phyloP scores from a whole-genome alignment of 2,888 invertebrate genomes.

The Eugnorisma glareosa region DNA sequence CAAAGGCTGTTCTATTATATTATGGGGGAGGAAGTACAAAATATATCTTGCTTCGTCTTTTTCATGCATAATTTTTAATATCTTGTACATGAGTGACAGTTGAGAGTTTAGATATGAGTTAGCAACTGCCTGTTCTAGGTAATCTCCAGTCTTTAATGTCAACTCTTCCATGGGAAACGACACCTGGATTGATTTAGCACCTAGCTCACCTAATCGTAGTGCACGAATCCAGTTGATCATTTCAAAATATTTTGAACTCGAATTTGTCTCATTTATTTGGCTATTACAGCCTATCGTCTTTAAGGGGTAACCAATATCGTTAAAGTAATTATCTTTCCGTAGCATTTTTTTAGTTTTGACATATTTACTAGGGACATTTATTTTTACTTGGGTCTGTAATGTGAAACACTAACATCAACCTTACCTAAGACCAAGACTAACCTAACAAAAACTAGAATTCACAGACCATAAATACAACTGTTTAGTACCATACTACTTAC shows the following conservation, averaged over 20 bases:
- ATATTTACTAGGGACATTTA: background rate
- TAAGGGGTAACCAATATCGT: too few relatives aligned
- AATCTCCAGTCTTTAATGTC: too few relatives aligned
- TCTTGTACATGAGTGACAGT: too few relatives aligned
- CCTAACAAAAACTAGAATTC: conserved; percentile 9
- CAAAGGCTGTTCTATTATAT: background rate
- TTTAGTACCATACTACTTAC: conserved; percentile 12
- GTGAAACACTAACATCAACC: background rate
- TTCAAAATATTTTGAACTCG: too few relatives aligned
- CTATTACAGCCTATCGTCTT: background rate
- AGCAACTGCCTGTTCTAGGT: too few relatives aligned
- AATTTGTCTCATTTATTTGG: too few relatives aligned
- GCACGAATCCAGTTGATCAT: too few relatives aligned
- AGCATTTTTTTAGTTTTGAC: background rate
- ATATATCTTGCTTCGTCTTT: background rate
- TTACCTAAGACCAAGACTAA: too few relatives aligned
- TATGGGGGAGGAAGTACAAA: background rate
- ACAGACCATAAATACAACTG: conserved; percentile 12
- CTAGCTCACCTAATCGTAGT: too few relatives aligned
- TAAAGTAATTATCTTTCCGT: background rate
- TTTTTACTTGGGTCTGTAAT: background rate
- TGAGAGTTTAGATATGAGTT: too few relatives aligned
- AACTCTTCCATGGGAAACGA: too few relatives aligned
- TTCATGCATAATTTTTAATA: background rate
- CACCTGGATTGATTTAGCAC: too few relatives aligned